Percentiles rank a stretch among this genome's conserved stretches.
Evolutionary conservation across 2,113 vertebrate species (phyloP).

Genomic region (Tragelaphus scriptus): DNA sequence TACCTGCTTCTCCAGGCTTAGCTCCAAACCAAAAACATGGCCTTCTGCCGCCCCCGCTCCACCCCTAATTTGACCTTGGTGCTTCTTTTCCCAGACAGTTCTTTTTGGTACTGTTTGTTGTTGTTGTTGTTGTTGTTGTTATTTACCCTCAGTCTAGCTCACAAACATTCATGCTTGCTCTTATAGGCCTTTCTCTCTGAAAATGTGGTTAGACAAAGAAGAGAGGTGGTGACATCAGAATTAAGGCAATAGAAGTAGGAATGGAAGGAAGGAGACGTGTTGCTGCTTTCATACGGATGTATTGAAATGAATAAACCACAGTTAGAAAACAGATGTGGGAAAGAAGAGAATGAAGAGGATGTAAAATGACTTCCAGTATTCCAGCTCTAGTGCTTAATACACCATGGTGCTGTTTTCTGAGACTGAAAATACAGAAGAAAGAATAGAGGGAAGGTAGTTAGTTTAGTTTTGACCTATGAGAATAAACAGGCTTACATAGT

Average conservation of each 20-base stretch:
- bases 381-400: not conserved
- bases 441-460: not conserved
- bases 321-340: not conserved
- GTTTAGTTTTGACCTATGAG: not conserved
- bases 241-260: not conserved
- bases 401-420: not conserved
- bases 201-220: not conserved
- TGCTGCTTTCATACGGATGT: not conserved
- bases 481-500: not conserved
- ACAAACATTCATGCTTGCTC: not conserved
- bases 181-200: not conserved
- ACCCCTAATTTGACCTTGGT: not conserved
- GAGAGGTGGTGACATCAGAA: not conserved
- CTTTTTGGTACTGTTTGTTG: not conserved
- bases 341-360: not conserved
- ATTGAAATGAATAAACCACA: not conserved
- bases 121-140: not conserved
- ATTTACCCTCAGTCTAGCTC: not conserved
- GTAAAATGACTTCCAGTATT: not conserved
- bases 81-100: not conserved
- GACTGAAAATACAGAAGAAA: not conserved
- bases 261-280: not conserved
- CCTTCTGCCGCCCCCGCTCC: rapidly evolving
- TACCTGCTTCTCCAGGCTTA: not conserved
- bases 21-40: not conserved